Evolutionary conservation across 2,888 invertebrate genomes (phyloP), one percentile per base, ranked within the genome.

Genomic region (Dinocampus coccinellae): DNA sequence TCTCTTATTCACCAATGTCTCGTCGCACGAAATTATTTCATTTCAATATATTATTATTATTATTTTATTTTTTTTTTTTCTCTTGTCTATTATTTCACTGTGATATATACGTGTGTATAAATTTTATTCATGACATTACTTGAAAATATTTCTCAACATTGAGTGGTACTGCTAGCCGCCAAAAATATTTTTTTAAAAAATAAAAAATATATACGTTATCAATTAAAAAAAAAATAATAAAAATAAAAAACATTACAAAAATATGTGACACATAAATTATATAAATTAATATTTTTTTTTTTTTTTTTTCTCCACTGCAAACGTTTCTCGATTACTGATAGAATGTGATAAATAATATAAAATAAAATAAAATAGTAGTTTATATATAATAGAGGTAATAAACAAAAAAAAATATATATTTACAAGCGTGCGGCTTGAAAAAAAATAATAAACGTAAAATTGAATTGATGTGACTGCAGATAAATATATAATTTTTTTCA

Each of bases 131-230:
- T 33, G 9, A 47, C 16, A 16, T 20, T 20, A 3, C 7, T 29
- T 47, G 16, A 47, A 47, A 47, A 47, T 47, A n/a, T 7, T 47
- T 16, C 7, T 47, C 6, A 29, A 63, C 55, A 63, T 69, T 36
- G 68, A 85, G 84, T 85, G 85, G 85, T 82, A 85, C 83, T 83
- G 81, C 84, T 84, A 83, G 81, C 82, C 85, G 78, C 85, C 80
- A 77, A n/a, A 24, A 29, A 10, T 4, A 83, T 80, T 80, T 83
- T 29, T 24, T 80, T 78, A 39, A 13, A 39, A 80, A 79, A 79
- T n/a, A n/a, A n/a, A n/a, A n/a, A n/a, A n/a, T n/a, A n/a, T n/a
- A n/a, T n/a, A n/a, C n/a, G n/a, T n/a, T n/a, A n/a, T n/a, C n/a
- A n/a, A n/a, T n/a, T n/a, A n/a, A n/a, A n/a, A n/a, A n/a, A n/a